phyloP scores from a whole-genome alignment of 2,888 invertebrate species.

The Troides helena region DNA sequence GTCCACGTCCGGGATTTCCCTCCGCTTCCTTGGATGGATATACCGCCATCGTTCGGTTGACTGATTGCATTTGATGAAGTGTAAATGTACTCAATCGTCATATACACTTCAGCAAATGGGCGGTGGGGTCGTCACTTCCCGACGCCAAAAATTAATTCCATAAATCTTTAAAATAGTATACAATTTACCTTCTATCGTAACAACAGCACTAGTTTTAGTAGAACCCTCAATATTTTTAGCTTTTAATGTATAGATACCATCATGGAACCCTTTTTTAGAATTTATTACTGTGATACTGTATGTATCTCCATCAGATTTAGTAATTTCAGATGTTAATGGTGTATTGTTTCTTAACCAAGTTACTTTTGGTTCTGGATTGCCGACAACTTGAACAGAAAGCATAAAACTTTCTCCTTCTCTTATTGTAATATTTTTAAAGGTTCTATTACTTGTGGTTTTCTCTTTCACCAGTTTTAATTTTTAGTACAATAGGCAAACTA shows the following conservation, averaged over 20 bases:
- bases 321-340: conserved; percentile 75
- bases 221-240: conserved; percentile 90
- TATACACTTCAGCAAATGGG: too few species aligned
- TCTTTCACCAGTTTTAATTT: conserved; percentile 88
- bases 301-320: conserved; percentile 85
- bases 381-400: conserved; percentile 88
- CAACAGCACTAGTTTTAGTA: conserved; percentile 88
- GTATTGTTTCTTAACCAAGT: conserved; percentile 91
- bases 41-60: too few species aligned
- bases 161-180: neutral
- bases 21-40: too few species aligned
- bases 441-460: conserved; percentile 93
- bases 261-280: conserved; percentile 84
- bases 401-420: conserved; percentile 89
- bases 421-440: conserved; percentile 87
- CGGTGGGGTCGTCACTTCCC: too few species aligned
- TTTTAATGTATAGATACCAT: conserved; percentile 90
- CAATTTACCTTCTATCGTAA: conserved; percentile 90
- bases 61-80: too few species aligned
- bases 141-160: neutral
- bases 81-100: too few species aligned
- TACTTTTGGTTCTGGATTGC: conserved; percentile 89
- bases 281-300: conserved; percentile 87
- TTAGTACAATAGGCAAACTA: conserved; percentile 87
- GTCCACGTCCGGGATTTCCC: too few species aligned